Evolutionary conservation across 92 coral and sea anemone species (phyloP), one percentile per base, ranked within the genome.

Genomic region (Palythoa heliodiscus): DNA sequence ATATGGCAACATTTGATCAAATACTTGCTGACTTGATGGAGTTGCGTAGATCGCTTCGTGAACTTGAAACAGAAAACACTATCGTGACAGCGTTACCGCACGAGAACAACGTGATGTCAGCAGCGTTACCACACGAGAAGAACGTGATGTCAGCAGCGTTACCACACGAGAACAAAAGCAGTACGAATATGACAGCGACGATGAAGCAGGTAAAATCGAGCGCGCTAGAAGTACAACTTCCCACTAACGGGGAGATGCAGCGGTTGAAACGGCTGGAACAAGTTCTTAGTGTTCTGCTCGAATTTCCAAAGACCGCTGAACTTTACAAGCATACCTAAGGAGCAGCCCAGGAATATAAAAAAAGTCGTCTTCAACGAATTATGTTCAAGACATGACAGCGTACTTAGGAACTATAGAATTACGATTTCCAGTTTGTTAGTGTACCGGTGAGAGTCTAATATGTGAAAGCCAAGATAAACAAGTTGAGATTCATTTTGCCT

Each of bases 241-340:
- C 84, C 20, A 64, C 84, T 23, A 48, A 17, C 22, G 40, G 17
- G 50, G 74, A 80, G 39, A 80, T 80, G 20, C 75, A 80, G 61
- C 57, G 84, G 11, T 67, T 80, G 24, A 80, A 67, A 80, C 20
- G 61, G 61, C 22, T 80, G 63, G 84, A 80, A 66, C 20, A 80
- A 80, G 40, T 52, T 37, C 63, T 80, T 19, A 53, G 24, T 13
- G 73, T 80, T 80, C 74, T 80, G 1, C 25, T 43, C 22, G 72
- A 67, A 40, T 47, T 24, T 22, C 74, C 84, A 52, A 80, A 66
- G 58, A 47, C 70, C 48, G 14, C 12, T 11, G 73, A 66, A 16
- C 39, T 67, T 66, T 63, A 80, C 71, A 66, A 47, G 24, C 69
- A 5, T n/a, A 19, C 23, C n/a, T 8, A 20, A 63, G 10, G 2